These are phyloP conservation scores for Thamnaconus septentrionalis DNA, from an alignment of 2,113 vertebrate genomes.

Conservation along the genomic window DNA sequence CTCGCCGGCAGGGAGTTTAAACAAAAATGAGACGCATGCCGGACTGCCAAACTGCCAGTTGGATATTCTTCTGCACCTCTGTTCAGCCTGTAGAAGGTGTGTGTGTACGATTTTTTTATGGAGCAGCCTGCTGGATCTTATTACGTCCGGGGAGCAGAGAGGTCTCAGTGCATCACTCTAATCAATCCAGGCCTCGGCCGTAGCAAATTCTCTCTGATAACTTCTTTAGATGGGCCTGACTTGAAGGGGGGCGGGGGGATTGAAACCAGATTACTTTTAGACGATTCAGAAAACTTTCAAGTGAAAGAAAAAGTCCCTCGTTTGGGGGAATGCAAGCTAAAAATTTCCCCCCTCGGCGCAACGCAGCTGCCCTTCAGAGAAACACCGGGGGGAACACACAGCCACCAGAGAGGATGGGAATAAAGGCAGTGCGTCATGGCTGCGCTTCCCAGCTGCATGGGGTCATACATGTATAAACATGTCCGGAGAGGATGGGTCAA, in stretches of 20 bases:
- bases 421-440: neutral
- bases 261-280: slow-evolving; percentile 66
- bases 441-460: slow-evolving; percentile 34
- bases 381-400: neutral
- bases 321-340: slow-evolving; percentile 69
- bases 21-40: slow-evolving; percentile 1
- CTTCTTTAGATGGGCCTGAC: slow-evolving; percentile 45
- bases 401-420: no score
- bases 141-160: slow-evolving; percentile 51
- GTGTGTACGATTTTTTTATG: neutral
- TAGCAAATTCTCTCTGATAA: slow-evolving; percentile 57
- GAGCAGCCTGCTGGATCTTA: slow-evolving; percentile 33
- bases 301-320: slow-evolving; percentile 61
- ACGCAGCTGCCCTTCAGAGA: slow-evolving; percentile 54
- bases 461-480: slow-evolving; percentile 48
- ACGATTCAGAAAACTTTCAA: slow-evolving; percentile 55
- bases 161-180: slow-evolving; percentile 50
- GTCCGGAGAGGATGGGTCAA: slow-evolving; percentile 37
- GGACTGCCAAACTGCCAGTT: neutral
- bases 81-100: neutral
- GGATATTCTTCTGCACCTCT: neutral
- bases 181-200: slow-evolving; percentile 53
- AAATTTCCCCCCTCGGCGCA: slow-evolving; percentile 51
- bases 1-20: neutral
- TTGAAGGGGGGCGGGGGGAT: slow-evolving; percentile 67